These are phyloP conservation scores for Ranitomeya imitator DNA, from an alignment of 2,113 vertebrate genomes.

Conservation along the genomic window DNA sequence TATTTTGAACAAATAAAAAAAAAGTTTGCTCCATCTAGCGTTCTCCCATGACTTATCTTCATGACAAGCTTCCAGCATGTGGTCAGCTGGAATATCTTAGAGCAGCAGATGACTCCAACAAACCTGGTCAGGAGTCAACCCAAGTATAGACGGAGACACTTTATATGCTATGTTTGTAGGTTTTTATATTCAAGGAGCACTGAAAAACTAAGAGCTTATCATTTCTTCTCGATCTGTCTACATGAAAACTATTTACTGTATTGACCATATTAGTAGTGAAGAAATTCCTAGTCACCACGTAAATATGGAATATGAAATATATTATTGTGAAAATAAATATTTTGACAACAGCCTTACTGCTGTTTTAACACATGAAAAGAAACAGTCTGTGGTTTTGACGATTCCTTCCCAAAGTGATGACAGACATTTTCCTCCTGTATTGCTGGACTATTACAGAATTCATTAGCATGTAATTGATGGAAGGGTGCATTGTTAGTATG, in stretches of 20 bases:
- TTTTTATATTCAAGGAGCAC: no score
- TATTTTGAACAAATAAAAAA: not conserved
- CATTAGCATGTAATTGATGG: not conserved
- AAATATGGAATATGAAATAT: not conserved
- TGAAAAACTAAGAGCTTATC: not conserved
- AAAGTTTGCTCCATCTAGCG: not conserved
- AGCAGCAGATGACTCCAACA: no score
- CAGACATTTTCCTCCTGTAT: constrained; percentile 16
- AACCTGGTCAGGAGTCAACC: no score
- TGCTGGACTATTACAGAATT: constrained; percentile 9
- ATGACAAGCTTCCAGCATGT: no score
- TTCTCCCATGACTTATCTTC: no score
- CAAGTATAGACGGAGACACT: no score
- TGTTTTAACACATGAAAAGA: constrained; percentile 5
- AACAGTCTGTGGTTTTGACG: constrained; percentile 33
- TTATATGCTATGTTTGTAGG: no score
- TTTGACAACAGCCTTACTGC: constrained; percentile 18
- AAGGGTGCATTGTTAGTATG: not conserved
- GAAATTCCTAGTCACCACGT: not conserved
- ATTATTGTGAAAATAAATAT: constrained; percentile 22
- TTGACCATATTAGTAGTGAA: not conserved
- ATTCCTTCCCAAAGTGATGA: not conserved
- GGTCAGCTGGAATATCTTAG: no score
- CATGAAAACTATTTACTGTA: not conserved
- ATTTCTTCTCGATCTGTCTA: not conserved